Evolutionary conservation across 2,113 vertebrate genomes (phyloP), one percentile per base, ranked within the genome.

Genomic region (Oxygymnocypris stewartii): DNA sequence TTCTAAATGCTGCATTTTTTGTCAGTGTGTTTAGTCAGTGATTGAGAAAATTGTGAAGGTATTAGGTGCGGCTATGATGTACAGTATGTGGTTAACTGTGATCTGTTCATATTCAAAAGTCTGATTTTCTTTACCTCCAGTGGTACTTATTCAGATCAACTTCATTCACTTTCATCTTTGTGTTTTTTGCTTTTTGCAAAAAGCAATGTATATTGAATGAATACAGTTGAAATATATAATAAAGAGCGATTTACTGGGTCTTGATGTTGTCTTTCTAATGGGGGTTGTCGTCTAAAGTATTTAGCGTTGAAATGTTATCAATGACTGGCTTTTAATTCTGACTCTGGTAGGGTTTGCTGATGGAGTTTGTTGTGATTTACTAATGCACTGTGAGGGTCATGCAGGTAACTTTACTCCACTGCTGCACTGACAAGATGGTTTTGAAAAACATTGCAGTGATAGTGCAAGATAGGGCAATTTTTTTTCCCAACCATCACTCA

Each of bases 211-310:
- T 86, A 88, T 73, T 59, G 88, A 88, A 85, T 87, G 76, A 87
- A 79, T 84, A 63, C 42, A 80, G 76, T 82, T 79, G 75, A 65
- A 87, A 81, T 51, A 78, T 35, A 84, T 86, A 88, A 87, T 87
- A 89, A 88, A 89, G 49, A 88, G 31, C 82, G 87, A 54, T 87
- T 88, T 88, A 87, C 80, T 84, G 75, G 49, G 18, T 71, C 28
- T 73, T 81, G 42, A 73, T 47, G 44, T 80, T 74, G 1, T 74
- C 3, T 25, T 80, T 54, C 2, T 23, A 54, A 51, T 23, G 23
- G 9, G 31, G 13, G 1, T 10, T 73, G 47, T 20, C 6, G 18
- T 79, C 35, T 79, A 13, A 31, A 79, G 12, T 76, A 25, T 11
- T 47, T 13, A 47, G 23, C 6, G 37, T 4, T 47, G 6, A 28